Evolutionary conservation across 2,797 vertebrate genomes (phyloP), one percentile per base, ranked within the genome.

Genomic region (Zalophus californianus): DNA sequence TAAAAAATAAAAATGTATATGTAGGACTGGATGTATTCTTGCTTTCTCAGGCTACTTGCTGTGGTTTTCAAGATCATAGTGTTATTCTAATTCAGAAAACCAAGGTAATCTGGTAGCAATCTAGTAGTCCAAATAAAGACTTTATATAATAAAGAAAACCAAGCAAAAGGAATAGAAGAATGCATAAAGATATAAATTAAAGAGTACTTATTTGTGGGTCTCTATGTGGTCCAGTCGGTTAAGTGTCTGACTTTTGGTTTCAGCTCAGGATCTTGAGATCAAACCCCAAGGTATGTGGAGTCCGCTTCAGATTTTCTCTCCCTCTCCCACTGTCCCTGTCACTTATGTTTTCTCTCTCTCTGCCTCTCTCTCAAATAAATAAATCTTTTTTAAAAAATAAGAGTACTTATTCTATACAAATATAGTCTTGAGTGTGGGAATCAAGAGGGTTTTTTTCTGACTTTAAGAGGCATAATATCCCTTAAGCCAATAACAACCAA

Each of bases 11-110:
- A 98, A 96, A 96, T 94, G 90, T 98, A 96, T 93, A 96, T 95
- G 93, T 98, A 97, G 92, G 96, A 98, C 94, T 98, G 98, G 98
- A 98, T 98, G 94, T 98, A 98, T 97, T 98, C 98, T 98, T 98
- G 98, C 98, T 99, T 98, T 98, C 97, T 98, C 98, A 98, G 98
- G 98, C 98, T 98, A 93, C 98, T 98, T 98, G 97, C 98, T 98
- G 79, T 98, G 98, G 73, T 98, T 98, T 98, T 98, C 86, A 98
- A 98, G 97, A 98, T 98, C 97, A 92, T 98, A 96, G 96, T 98
- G 98, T 98, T 99, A 98, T 97, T 98, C 98, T 97, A 97, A 98
- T 97, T 99, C 98, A 98, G 98, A 97, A 92, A 98, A 98, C 93
- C 97, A 96, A 98, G 98, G 97, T 98, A 98, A 98, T 98, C 98